A percentile compares a stretch with the other conserved stretches of the same genome.
phyloP scores from a whole-genome alignment of 2,113 vertebrate species.

The Himantopus leucocephalus region DNA sequence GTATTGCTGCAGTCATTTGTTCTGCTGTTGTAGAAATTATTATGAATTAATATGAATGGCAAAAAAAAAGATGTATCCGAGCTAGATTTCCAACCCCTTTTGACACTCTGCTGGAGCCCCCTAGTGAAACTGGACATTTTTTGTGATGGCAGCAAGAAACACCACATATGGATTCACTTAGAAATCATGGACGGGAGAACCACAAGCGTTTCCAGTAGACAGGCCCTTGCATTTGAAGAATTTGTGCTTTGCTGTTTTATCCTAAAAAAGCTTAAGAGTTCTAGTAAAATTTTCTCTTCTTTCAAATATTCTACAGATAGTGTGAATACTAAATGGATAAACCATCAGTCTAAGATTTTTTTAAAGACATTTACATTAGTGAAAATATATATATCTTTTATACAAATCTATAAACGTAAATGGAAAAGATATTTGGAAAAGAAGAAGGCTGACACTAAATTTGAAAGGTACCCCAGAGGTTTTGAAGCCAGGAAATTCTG shows the following conservation, averaged over 20 bases:
- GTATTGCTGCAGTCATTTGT: background rate
- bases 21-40: background rate
- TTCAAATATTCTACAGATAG: background rate
- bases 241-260: background rate
- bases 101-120: background rate
- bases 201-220: conserved; percentile 13
- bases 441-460: background rate
- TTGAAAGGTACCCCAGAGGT: background rate
- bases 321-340: background rate
- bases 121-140: conserved; percentile 22
- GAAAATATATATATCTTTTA: background rate
- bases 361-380: background rate
- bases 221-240: conserved; percentile 26
- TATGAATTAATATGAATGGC: background rate
- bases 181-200: background rate
- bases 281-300: background rate
- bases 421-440: conserved; percentile 27
- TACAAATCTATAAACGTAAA: conserved; percentile 14
- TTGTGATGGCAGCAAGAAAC: background rate
- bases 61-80: background rate
- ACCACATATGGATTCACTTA: conserved; percentile 23
- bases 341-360: background rate
- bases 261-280: background rate
- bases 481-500: conserved; percentile 21
- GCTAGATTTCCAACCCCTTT: background rate